Percentiles rank a stretch among this genome's conserved stretches.
phyloP scores from a whole-genome alignment of 1,140 invertebrate genomes.

The Ceratina japonica region DNA sequence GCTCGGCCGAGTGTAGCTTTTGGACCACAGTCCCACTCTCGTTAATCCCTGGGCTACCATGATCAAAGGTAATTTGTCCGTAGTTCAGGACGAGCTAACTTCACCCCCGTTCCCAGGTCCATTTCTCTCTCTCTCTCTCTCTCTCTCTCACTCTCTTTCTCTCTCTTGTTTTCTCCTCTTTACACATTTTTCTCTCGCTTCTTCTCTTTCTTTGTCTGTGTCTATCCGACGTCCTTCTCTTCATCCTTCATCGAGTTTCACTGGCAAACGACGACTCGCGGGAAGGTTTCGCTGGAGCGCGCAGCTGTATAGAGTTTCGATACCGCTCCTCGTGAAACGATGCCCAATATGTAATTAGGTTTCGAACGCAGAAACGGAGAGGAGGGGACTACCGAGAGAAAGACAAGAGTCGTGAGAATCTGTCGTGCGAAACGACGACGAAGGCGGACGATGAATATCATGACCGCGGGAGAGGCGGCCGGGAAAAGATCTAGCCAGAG shows the following conservation, averaged over 20 bases:
- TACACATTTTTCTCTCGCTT: neutral
- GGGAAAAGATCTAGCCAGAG: slow-evolving; percentile 37
- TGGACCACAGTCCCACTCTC: slow-evolving; percentile 43
- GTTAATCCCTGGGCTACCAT: slow-evolving; percentile 43
- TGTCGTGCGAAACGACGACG: slow-evolving; percentile 11
- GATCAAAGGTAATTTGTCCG: slow-evolving; percentile 50
- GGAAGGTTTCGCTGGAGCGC: neutral
- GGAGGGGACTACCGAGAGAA: slow-evolving; percentile 10
- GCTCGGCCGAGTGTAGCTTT: slow-evolving; percentile 59
- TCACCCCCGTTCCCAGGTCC: slow-evolving; percentile 26
- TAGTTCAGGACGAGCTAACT: slow-evolving; percentile 45
- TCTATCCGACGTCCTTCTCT: slow-evolving; percentile 34
- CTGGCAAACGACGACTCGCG: neutral
- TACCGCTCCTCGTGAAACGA: neutral
- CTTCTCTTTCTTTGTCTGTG: slow-evolving; percentile 26
- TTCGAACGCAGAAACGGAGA: neutral
- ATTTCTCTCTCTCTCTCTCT: slow-evolving; percentile 31
- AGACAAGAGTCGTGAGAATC: slow-evolving; percentile 28
- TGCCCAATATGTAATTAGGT: neutral
- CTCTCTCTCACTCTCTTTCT: too few relatives aligned
- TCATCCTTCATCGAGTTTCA: slow-evolving; percentile 10
- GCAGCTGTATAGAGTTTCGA: neutral
- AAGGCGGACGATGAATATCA: slow-evolving; percentile 21
- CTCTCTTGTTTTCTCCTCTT: slow-evolving; percentile 6
- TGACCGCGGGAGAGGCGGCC: neutral